Percentiles rank a stretch among this genome's conserved stretches.
These are phyloP conservation scores for Trilocha varians DNA, from an alignment of 2,888 invertebrate species.

Conservation along the genomic window DNA sequence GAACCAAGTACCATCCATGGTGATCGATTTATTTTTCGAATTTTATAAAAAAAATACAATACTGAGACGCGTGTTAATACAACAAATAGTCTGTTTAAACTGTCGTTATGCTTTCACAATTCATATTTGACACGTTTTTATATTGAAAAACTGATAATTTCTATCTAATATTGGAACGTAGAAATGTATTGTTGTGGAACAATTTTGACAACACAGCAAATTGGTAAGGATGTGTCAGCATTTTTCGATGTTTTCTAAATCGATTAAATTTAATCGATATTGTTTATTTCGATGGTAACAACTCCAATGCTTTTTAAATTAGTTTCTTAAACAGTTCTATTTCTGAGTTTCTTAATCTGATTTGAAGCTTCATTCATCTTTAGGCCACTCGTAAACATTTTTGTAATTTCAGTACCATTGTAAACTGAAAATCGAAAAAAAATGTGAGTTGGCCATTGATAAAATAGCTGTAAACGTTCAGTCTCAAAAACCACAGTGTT, in stretches of 20 bases:
- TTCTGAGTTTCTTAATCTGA: too few relatives aligned
- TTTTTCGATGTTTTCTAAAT: neutral
- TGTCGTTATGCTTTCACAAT: neutral
- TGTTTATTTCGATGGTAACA: too few relatives aligned
- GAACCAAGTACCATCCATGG: slow-evolving; percentile 89
- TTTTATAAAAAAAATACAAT: neutral
- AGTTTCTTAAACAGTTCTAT: too few relatives aligned
- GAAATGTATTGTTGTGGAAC: neutral
- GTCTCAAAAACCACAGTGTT: too few relatives aligned
- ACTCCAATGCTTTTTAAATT: too few relatives aligned
- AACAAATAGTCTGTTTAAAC: slow-evolving; percentile 1
- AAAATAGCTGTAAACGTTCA: too few relatives aligned
- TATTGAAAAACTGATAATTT: slow-evolving; percentile 2
- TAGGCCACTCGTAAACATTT: too few relatives aligned
- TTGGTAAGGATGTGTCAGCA: slow-evolving; percentile 1
- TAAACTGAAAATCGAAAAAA: too few relatives aligned
- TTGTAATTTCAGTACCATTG: too few relatives aligned
- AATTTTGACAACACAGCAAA: slow-evolving; percentile 9
- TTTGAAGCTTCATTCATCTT: too few relatives aligned
- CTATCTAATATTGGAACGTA: neutral
- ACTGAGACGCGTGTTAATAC: neutral
- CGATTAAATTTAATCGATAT: neutral
- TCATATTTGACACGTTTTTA: slow-evolving; percentile 1
- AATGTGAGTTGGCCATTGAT: too few relatives aligned
- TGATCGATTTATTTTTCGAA: slow-evolving; percentile 19